Conservation (phyloP, 1,140 invertebrate genomes). For the Drosophila orosa region DNA sequence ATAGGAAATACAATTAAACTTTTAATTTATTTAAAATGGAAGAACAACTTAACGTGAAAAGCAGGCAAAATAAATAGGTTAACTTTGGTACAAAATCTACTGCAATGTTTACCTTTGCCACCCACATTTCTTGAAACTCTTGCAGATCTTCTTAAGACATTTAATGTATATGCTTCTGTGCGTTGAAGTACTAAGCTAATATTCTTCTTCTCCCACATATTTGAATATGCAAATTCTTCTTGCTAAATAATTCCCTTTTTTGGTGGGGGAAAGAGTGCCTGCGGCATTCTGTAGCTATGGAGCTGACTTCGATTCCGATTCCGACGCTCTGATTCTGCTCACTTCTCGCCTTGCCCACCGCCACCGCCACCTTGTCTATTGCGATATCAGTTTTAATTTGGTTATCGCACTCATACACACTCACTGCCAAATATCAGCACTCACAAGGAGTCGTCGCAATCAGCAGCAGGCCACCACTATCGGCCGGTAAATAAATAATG, state of each 20-base stretch:
- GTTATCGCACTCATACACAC: conserved; percentile 55
- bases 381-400: conserved; percentile 74
- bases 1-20: neutral
- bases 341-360: conserved; percentile 13
- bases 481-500: conserved; percentile 73
- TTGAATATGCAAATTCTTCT: conserved; percentile 35
- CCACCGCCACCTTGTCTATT: conserved; percentile 68
- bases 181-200: conserved; percentile 18
- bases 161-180: neutral
- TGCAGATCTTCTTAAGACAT: conserved; percentile 6
- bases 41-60: neutral
- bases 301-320: conserved; percentile 5
- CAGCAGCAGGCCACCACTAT: conserved; percentile 53
- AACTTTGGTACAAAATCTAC: neutral
- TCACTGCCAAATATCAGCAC: neutral
- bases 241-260: conserved; percentile 31
- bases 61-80: neutral
- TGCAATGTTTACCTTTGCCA: neutral
- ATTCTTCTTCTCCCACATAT: conserved; percentile 2
- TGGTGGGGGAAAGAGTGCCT: conserved; percentile 10
- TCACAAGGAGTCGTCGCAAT: conserved; percentile 44
- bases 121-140: neutral
- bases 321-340: conserved; percentile 7
- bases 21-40: neutral
- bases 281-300: conserved; percentile 1